These are phyloP conservation scores for Cryptus armator DNA, from an alignment of 2,888 invertebrate genomes.

Conservation along the genomic window DNA sequence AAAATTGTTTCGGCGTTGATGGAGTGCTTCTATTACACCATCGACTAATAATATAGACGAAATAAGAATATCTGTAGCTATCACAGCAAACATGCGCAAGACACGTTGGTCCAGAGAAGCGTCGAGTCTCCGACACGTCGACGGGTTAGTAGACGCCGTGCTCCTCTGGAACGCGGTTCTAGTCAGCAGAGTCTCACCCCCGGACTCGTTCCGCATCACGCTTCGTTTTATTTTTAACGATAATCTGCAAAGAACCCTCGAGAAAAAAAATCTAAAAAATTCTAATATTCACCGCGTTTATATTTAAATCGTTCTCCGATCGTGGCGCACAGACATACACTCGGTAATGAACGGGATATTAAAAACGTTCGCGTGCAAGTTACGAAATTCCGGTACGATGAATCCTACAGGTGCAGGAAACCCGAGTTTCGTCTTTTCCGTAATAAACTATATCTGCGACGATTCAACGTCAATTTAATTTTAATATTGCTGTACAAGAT, in stretches of 20 bases:
- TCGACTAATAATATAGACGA: background rate
- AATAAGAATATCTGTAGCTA: background rate
- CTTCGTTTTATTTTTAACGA: background rate
- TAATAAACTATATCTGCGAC: background rate
- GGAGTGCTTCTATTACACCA: background rate
- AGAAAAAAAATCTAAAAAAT: background rate
- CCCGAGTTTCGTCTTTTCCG: background rate
- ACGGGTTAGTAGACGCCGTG: constrained; percentile 7
- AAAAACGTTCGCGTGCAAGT: background rate
- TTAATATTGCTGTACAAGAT: background rate
- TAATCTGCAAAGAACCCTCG: background rate
- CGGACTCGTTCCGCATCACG: background rate
- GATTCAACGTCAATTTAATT: background rate
- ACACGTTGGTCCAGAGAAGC: background rate
- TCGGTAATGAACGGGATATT: background rate
- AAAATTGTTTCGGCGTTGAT: background rate
- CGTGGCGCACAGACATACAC: background rate
- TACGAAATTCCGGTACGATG: background rate
- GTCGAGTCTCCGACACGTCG: background rate
- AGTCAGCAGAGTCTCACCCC: no score
- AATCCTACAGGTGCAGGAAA: constrained; percentile 19
- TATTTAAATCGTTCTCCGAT: background rate
- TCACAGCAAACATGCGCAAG: background rate
- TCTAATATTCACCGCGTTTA: background rate
- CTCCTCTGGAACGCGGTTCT: constrained; percentile 24